phyloP scores from a whole-genome alignment of 2,888 invertebrate species.

The Caenorhabditis becei region DNA sequence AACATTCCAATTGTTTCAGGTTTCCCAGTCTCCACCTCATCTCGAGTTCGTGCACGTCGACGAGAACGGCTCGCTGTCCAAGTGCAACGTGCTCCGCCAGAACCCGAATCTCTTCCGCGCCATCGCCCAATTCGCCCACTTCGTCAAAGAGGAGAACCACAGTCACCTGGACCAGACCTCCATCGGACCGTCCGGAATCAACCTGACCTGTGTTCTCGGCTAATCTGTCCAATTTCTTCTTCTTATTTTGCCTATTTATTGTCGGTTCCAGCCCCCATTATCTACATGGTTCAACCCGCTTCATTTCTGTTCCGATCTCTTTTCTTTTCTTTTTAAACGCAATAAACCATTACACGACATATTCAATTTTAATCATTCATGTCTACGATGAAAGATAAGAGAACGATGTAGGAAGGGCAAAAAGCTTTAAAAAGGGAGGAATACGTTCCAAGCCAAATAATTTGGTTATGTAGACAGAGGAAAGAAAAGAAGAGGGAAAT shows the following conservation, averaged over 20 bases:
- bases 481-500: conserved; percentile 9
- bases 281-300: neutral
- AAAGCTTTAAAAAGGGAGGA: conserved; percentile 33
- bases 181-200: conserved; percentile 65
- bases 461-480: conserved; percentile 39
- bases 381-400: conserved; percentile 54
- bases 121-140: conserved; percentile 66
- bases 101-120: conserved; percentile 63
- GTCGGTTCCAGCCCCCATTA: neutral
- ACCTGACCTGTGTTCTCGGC: conserved; percentile 50
- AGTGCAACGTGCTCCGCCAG: conserved; percentile 53
- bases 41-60: conserved; percentile 64
- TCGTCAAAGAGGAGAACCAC: conserved; percentile 63
- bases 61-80: conserved; percentile 46
- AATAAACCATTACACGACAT: neutral
- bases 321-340: conserved; percentile 12
- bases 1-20: conserved; percentile 32
- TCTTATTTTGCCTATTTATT: conserved; percentile 28
- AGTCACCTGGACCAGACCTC: conserved; percentile 63
- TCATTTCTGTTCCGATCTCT: conserved; percentile 29
- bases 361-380: conserved; percentile 51
- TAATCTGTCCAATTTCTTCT: conserved; percentile 19
- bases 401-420: conserved; percentile 11
- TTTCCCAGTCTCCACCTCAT: conserved; percentile 54
- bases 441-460: conserved; percentile 40